These are phyloP conservation scores for Lycorma delicatula DNA, from an alignment of 1,140 invertebrate species.

Conservation along the genomic window DNA sequence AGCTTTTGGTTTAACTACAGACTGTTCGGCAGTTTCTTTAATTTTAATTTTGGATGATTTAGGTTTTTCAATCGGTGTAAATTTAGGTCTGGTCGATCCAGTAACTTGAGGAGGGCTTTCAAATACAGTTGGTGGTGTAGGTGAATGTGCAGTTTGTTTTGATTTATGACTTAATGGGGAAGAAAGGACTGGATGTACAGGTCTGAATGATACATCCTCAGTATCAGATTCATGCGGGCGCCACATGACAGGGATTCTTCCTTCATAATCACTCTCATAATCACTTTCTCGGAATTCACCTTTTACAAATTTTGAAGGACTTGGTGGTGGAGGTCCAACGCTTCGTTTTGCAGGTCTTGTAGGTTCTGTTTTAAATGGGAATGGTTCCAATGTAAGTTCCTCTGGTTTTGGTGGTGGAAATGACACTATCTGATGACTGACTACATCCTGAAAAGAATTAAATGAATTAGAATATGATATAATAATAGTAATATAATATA, in stretches of 20 bases:
- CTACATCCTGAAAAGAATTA: not conserved
- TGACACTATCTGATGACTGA: not conserved
- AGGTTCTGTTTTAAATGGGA: conserved; percentile 38
- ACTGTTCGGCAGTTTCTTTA: conserved; percentile 25
- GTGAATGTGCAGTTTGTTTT: conserved; percentile 5
- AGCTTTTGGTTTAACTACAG: conserved; percentile 41
- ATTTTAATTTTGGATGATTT: conserved; percentile 30
- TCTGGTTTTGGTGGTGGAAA: not conserved
- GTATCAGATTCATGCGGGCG: conserved; percentile 43
- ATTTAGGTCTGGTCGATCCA: conserved; percentile 44
- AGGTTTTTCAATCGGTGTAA: conserved; percentile 46
- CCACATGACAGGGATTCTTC: conserved; percentile 52
- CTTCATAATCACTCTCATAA: conserved; percentile 65
- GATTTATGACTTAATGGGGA: conserved; percentile 33
- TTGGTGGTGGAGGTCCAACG: conserved; percentile 39
- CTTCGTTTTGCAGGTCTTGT: conserved; percentile 12
- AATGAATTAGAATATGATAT: too few relatives aligned
- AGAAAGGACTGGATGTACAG: conserved; percentile 47
- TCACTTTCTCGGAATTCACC: conserved; percentile 61
- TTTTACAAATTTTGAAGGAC: conserved; percentile 56
- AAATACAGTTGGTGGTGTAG: conserved; percentile 45
- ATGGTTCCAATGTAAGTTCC: conserved; percentile 37
- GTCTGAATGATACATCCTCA: conserved; percentile 45
- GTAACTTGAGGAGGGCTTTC: conserved; percentile 42
- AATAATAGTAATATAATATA: too few relatives aligned